Evolutionary conservation across 2,113 vertebrate genomes (phyloP), one percentile per base, ranked within the genome.

Genomic region (Acanthochromis polyacanthus): DNA sequence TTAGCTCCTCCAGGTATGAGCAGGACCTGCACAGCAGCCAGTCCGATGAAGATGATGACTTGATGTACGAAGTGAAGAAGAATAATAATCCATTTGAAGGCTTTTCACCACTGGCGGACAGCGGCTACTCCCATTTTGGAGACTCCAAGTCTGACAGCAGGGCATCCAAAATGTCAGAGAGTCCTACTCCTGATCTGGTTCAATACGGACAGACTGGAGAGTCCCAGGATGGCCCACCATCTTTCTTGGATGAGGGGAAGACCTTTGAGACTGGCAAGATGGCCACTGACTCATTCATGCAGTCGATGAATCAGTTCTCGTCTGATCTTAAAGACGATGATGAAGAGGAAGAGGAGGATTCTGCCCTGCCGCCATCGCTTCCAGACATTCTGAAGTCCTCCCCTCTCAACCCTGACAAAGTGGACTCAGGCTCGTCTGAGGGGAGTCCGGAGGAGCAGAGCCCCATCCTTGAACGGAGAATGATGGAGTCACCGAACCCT

Each of bases 301-400:
- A 97, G 16, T 91, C 95, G 28, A 80, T 94, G 15, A 93, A 86
- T 78, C 95, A 95, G 57, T 93, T 96, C 64, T 95, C 95, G 14
- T 91, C 94, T 5, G 92, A 92, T 2, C 94, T 95, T 17, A 95
- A 97, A 89, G 94, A 94, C 5, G 85, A 88, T 1, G 78, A 89
- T 1, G 88, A 90, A 4, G 85, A 85, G 1, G 87, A 89, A 11
- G 84, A 94, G 0, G 96, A 97, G 77, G 95, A 91, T 28, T 75
- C 95, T 2, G 82, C 90, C 77, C 92, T 96, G 0, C 96, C 96
- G 0, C 95, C 96, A 0, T 92, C 96, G 62, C 82, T 99, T 78
- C 97, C 98, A 11, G 98, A 99, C 88, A 98, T 99, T 79, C 95
- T 99, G 40, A 98, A 98, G 94, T 97, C 98, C 82, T 97, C 97